Conservation (phyloP, 2,797 vertebrate species). For the Molossus molossus region DNA sequence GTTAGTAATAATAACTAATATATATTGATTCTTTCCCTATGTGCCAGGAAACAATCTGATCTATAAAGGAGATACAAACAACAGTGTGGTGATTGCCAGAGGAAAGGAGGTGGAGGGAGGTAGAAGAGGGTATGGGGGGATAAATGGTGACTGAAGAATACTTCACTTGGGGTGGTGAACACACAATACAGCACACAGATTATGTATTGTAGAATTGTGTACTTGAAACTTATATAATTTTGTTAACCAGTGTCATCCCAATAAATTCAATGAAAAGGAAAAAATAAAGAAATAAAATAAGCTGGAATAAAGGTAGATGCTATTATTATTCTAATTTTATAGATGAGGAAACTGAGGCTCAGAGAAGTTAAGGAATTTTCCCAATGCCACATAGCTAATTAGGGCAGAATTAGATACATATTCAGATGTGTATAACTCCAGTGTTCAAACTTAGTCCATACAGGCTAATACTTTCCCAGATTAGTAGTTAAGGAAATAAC, state of each 20-base stretch:
- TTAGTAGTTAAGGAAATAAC: constrained; percentile 25
- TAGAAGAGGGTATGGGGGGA: background rate
- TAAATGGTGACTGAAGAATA: background rate
- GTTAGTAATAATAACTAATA: constrained; percentile 36
- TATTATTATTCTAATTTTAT: constrained; percentile 56
- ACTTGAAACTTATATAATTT: background rate
- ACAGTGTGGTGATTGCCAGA: background rate
- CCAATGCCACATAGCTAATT: background rate
- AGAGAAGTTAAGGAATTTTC: constrained; percentile 54
- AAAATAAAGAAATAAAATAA: background rate
- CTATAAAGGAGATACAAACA: background rate
- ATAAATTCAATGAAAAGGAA: background rate
- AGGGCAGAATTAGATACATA: constrained; percentile 62
- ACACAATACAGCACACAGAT: background rate
- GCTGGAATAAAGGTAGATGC: background rate
- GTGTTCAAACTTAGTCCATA: constrained; percentile 43
- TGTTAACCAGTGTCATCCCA: background rate
- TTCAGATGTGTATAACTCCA: background rate
- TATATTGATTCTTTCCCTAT: background rate
- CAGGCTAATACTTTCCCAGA: background rate
- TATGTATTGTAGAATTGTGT: background rate
- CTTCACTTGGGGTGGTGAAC: background rate
- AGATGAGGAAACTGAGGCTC: constrained; percentile 42
- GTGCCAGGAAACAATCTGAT: constrained; percentile 43
- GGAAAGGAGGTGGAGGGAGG: no score